These are phyloP conservation scores for Drosophila carrolli DNA, from an alignment of 1,140 invertebrate genomes.

Conservation along the genomic window DNA sequence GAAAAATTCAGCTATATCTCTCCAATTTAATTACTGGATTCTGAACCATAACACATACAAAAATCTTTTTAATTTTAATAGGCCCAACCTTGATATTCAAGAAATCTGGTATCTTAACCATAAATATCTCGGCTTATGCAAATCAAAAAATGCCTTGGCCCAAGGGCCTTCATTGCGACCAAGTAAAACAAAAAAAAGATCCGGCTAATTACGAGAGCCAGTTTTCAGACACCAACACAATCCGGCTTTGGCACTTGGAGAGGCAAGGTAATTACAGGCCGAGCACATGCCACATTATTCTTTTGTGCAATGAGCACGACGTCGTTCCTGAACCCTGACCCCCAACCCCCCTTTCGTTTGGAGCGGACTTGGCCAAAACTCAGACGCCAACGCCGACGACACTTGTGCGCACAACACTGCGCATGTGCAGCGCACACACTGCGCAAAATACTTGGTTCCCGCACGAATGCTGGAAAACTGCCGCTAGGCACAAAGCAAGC, in stretches of 20 bases:
- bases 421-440: slow-evolving; percentile 61
- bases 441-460: slow-evolving; percentile 23
- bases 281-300: slow-evolving; percentile 80
- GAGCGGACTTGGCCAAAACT: slow-evolving; percentile 5
- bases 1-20: too few relatives aligned
- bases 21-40: background rate
- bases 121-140: slow-evolving; percentile 59
- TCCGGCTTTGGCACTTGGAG: slow-evolving; percentile 9
- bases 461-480: slow-evolving; percentile 55
- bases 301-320: slow-evolving; percentile 80
- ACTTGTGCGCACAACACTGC: slow-evolving; percentile 71
- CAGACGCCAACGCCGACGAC: slow-evolving; percentile 63
- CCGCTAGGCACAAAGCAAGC: slow-evolving; percentile 60
- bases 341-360: slow-evolving; percentile 17
- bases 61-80: slow-evolving; percentile 1
- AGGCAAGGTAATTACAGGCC: slow-evolving; percentile 66
- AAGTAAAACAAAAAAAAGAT: slow-evolving; percentile 37
- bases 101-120: slow-evolving; percentile 18
- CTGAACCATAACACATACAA: background rate
- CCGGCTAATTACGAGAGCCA: slow-evolving; percentile 70
- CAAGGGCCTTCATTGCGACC: slow-evolving; percentile 59
- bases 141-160: slow-evolving; percentile 66
- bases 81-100: slow-evolving; percentile 58
- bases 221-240: slow-evolving; percentile 33
- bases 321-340: slow-evolving; percentile 41